Base-by-base conservation (phyloP, 2,888 invertebrate species). In the Apamea epomidion region DNA sequence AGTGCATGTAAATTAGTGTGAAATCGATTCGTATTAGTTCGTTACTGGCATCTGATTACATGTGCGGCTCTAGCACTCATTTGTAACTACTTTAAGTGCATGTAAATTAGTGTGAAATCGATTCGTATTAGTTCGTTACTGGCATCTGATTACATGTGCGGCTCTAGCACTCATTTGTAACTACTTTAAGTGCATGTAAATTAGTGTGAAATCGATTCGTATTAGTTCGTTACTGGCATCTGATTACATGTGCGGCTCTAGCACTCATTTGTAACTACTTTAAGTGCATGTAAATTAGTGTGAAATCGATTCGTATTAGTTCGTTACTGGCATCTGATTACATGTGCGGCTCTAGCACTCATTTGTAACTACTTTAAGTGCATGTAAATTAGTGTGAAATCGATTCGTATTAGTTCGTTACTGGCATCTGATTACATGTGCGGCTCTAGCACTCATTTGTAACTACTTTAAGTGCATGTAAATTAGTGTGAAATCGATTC, bases 361-460 rank as follows among this genome's bases (percentile, higher is more conserved):
- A 82, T 86, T 89, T 82, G 78, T n/a, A n/a, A n/a, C n/a, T n/a
- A 64, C 70, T 84, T 84, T 80, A 81, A 83, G 73, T 84, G 83
- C 78, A 84, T 87, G 84, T 89, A 82, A 84, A 88, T 85, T 77
- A 77, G 81, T 80, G 79, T 78, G 83, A 76, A 90, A 83, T 82
- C 78, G 81, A 87, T 80, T 84, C 64, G 73, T 72, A 88, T 88
- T 84, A 84, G 81, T 81, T 88, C 75, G 68, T 82, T 87, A 76
- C 76, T 76, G 60, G 76, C 64, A 74, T 76, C 77, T 82, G 83
- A 87, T 89, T 81, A 89, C 86, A 78, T 78, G 70, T 84, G 81
- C 74, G 82, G 84, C 75, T 82, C 82, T 67, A 86, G 74, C 18
- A 84, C 75, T 78, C 86, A 82, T 86, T 89, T 82, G 78, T n/a